phyloP scores from a whole-genome alignment of 1,140 invertebrate genomes.

The Penaeus indicus region DNA sequence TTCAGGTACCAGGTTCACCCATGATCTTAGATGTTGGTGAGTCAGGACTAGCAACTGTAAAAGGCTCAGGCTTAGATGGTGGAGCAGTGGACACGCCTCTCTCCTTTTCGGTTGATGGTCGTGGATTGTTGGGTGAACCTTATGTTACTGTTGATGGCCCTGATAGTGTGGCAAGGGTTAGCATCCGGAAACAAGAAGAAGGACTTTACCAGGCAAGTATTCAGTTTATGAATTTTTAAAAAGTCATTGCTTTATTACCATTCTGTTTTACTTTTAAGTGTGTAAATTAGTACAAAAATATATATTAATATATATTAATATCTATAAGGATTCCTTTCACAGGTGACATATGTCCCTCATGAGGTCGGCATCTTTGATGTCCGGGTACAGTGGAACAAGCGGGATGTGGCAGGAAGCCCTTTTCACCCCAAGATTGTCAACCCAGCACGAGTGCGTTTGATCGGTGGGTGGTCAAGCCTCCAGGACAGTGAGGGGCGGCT shows the following conservation, averaged over 20 bases:
- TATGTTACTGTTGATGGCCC: conserved; percentile 77
- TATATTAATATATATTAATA: not conserved
- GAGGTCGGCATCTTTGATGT: conserved; percentile 83
- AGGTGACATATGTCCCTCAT: conserved; percentile 78
- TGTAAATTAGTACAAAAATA: not conserved
- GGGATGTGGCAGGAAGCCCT: conserved; percentile 78
- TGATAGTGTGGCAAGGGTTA: conserved; percentile 77
- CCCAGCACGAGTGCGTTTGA: conserved; percentile 75
- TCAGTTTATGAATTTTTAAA: not conserved
- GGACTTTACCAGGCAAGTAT: conserved; percentile 72
- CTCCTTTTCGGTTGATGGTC: conserved; percentile 70
- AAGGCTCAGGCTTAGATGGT: conserved; percentile 72
- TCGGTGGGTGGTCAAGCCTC: conserved; percentile 86
- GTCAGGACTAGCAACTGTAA: conserved; percentile 75
- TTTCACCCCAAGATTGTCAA: conserved; percentile 82
- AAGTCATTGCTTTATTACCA: too few species aligned
- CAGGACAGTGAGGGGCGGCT: conserved; percentile 82
- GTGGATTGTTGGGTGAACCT: conserved; percentile 75
- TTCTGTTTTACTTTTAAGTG: not conserved
- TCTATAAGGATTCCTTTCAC: not conserved
- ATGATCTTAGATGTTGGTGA: conserved; percentile 77
- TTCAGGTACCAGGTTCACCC: conserved; percentile 72
- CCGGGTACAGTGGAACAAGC: conserved; percentile 80
- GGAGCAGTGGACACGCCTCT: conserved; percentile 69
- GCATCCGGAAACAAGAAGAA: conserved; percentile 73